Base-by-base conservation (phyloP, 2,113 vertebrate species). In the Gobius niger region DNA sequence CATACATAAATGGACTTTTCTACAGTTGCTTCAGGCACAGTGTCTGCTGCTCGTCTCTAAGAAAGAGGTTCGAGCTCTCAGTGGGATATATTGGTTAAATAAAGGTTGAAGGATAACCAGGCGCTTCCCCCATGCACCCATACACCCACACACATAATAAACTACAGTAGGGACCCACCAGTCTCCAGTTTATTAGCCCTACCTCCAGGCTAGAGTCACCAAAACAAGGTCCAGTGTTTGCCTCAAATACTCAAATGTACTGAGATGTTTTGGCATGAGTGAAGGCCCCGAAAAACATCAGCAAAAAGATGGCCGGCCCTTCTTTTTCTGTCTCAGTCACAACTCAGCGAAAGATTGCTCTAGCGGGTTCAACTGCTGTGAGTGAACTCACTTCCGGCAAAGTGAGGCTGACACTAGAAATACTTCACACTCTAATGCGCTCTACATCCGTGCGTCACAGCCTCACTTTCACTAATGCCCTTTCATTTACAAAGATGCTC, bases 331-430 rank as follows among this genome's bases (percentile, higher is more conserved):
- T 34, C 24, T 34, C 24, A 34, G 24, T 34, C 24, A 34, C 24
- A 34, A 34, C 24, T 0, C 57, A 74, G 82, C 85, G 68, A 85
- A 82, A 82, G 74, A 76, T 76, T 42, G 59, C 67, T 86, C 70
- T 80, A 77, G 68, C 80, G 85, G 79, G 78, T 47, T 70, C 71
- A 19, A 72, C 68, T 80, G 82, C 77, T 84, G 83, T 87, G 84
- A 86, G 87, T 88, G 84, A 85, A 85, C 77, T 89, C 85, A 87
- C 74, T 77, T 88, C 87, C 83, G 81, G 79, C 85, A 78, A 85
- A 81, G 74, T 88, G 79, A 82, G 72, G 73, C 83, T 53, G 71
- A 84, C 76, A 82, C 56, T 3, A 16, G 13, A 52, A 56, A 56
- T 42, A 59, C 56, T 41, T 42, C 70, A 65, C 65, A 78, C 65